Percentiles rank a stretch among this genome's conserved stretches.
Conservation (phyloP, 2,888 invertebrate species). For the Andrena flavipes region DNA sequence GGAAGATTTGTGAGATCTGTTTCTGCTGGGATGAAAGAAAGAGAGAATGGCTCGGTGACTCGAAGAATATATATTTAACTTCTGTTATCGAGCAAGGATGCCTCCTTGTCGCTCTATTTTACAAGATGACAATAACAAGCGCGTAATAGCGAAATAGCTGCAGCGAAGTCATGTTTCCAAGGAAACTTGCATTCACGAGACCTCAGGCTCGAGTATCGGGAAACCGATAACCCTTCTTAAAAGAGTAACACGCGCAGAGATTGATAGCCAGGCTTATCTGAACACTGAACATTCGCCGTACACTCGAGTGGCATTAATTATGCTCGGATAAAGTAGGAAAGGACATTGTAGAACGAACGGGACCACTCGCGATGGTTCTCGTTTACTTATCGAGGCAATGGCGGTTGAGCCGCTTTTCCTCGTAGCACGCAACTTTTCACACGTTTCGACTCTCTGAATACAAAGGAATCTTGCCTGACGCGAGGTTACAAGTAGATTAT, state of each 20-base stretch:
- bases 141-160: neutral
- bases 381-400: too few species aligned
- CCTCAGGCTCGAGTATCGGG: neutral
- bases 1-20: too few species aligned
- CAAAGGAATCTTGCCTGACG: neutral
- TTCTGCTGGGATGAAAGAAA: too few species aligned
- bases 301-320: too few species aligned
- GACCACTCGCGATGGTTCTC: too few species aligned
- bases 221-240: neutral
- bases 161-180: too few species aligned
- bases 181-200: neutral
- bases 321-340: too few species aligned
- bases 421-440: neutral
- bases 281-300: too few species aligned
- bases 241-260: neutral
- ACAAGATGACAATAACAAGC: neutral
- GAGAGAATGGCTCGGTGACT: neutral
- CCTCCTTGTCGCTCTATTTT: neutral
- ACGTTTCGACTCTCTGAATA: neutral
- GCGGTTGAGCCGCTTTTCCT: neutral
- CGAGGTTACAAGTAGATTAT: conserved; percentile 36
- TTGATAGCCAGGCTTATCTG: neutral
- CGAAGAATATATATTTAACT: conserved; percentile 12
- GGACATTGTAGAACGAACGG: too few species aligned
- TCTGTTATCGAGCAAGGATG: neutral